Conservation (phyloP, 2,797 vertebrate species). For the Gallirallus australis region DNA sequence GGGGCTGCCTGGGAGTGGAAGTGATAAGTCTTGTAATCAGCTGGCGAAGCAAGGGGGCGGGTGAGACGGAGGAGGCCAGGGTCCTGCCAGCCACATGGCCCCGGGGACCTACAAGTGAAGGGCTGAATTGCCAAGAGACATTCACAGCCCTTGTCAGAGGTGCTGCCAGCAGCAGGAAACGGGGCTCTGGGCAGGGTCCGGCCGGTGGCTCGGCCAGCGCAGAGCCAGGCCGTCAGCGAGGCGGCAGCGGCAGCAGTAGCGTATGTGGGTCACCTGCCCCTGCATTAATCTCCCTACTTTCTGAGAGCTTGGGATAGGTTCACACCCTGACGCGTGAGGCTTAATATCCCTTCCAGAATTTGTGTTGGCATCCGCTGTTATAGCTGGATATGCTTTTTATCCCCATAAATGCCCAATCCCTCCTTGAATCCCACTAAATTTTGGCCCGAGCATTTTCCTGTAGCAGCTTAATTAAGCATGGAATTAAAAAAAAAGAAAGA, state of each 20-base stretch:
- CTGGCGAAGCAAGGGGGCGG: rapidly evolving
- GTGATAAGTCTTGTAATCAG: not conserved
- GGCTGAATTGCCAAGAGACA: not conserved
- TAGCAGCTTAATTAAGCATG: slow-evolving; percentile 41
- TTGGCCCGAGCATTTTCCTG: slow-evolving; percentile 59
- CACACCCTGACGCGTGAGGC: slow-evolving; percentile 56
- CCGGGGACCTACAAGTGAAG: rapidly evolving
- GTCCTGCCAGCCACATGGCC: not conserved
- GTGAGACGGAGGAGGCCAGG: not conserved
- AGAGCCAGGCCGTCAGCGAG: rapidly evolving
- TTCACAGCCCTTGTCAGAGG: not conserved
- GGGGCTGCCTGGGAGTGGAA: not conserved
- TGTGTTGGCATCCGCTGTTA: slow-evolving; percentile 33
- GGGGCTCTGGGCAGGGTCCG: not conserved
- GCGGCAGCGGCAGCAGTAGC: not conserved
- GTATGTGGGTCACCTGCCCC: not conserved
- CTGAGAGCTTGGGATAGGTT: slow-evolving; percentile 14
- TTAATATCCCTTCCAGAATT: slow-evolving; percentile 64
- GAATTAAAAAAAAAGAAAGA: not conserved
- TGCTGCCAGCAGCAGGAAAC: slow-evolving; percentile 1
- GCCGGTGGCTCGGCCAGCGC: rapidly evolving
- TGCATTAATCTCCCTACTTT: not conserved
- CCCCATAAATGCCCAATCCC: not conserved
- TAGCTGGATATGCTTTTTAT: slow-evolving; percentile 53
- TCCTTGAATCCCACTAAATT: slow-evolving; percentile 28